Base-by-base conservation (phyloP, 1,140 invertebrate genomes). In the Phthorimaea operculella region DNA sequence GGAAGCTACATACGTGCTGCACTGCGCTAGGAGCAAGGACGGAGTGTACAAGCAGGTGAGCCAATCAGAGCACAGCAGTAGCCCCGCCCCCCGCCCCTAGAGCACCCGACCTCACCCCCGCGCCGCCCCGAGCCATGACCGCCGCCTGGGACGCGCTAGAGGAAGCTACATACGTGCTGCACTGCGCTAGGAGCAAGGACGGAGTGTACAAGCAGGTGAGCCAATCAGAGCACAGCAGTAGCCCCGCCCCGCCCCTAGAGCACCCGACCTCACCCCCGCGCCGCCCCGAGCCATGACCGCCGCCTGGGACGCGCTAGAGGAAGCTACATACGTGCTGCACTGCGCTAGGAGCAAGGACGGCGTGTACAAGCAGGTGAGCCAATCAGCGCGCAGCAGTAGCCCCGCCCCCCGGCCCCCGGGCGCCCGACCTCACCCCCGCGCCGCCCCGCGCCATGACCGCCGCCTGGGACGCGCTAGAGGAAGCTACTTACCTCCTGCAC, bases 241-340 rank as follows among this genome's bases (percentile, higher is more conserved):
- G 92, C 94, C 18, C 92, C 93, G 51, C 94, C 89, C 91, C 45
- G 88, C 91, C 57, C 85, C 92, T 12, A 93, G 92, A 88, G 84
- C 89, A 48, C 90, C 91, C 9, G 86, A 88, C 59, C 81, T 90
- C 36, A 67, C 78, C 39, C 87, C 89, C 57, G 74, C 74, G 61
- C 59, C 76, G 72, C 68, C 81, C 61, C 70, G 72, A 55, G 54
- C 64, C 54, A 72, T 77, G 61, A 64, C 74, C 10, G 76, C 91
- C 8, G 86, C 90, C 65, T 92, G 91, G 91, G 60, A 72, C 52
- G 34, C 64, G 28, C 36, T 76, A 45, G 79, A 79, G 14, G 73
- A 89, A 53, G 86, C 91, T 16, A 73, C 86, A 33, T 94, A 92
- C 74, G 83, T 89, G 51, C 82, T 93, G 59, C 92, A 93, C 78